phyloP scores from a whole-genome alignment of 2,888 invertebrate genomes.

The Eupithecia insigniata region DNA sequence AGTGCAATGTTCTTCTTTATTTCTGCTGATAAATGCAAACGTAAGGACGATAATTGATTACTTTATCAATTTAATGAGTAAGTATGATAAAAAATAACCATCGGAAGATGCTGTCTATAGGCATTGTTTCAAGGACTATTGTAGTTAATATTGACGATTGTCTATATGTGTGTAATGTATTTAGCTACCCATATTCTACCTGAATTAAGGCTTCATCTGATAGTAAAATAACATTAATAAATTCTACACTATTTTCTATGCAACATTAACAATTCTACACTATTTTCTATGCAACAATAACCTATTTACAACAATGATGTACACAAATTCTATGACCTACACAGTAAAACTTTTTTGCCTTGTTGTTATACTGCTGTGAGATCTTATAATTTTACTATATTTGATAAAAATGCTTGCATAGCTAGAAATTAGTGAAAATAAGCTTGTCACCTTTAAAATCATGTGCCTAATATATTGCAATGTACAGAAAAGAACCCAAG shows the following conservation, averaged over 20 bases:
- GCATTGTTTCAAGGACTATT: neutral
- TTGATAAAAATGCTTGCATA: slow-evolving; percentile 36
- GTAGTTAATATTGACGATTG: neutral
- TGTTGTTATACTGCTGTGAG: no score
- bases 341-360: no score
- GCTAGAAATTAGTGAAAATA: slow-evolving; percentile 29
- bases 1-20: slow-evolving; percentile 12
- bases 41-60: neutral
- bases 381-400: slow-evolving; percentile 38
- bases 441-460: neutral
- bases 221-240: no score
- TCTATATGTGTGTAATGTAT: neutral
- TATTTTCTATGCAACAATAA: neutral
- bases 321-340: no score
- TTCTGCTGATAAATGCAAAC: neutral
- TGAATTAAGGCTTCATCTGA: no score
- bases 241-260: no score
- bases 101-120: neutral
- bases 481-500: neutral
- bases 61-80: slow-evolving; percentile 4
- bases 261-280: neutral
- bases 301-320: neutral
- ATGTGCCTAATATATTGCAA: neutral
- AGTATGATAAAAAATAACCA: neutral
- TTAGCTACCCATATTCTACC: neutral